These are phyloP conservation scores for Gadopsis marmoratus DNA, from an alignment of 2,797 vertebrate species.

Conservation along the genomic window DNA sequence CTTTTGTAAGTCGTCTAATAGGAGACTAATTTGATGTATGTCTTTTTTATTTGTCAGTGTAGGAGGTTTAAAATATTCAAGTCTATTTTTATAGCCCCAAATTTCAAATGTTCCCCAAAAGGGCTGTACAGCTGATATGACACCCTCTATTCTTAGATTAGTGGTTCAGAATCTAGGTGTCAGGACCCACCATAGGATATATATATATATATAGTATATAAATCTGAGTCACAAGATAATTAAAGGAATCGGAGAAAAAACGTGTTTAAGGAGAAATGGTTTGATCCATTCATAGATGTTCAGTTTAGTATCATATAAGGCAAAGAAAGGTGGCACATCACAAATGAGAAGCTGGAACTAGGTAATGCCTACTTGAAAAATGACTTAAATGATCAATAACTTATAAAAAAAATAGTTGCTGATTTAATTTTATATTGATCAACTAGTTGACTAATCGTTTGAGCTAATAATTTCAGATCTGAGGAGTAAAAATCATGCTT, in stretches of 20 bases:
- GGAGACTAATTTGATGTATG: background rate
- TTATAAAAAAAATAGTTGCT: background rate
- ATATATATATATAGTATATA: too few relatives aligned
- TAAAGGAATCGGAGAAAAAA: too few relatives aligned
- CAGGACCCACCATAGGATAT: too few relatives aligned
- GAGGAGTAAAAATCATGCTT: background rate
- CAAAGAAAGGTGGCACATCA: background rate
- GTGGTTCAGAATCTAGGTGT: too few relatives aligned
- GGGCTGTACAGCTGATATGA: too few relatives aligned
- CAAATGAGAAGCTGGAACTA: background rate
- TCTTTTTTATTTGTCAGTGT: background rate
- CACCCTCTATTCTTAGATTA: too few relatives aligned
- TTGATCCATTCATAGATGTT: background rate
- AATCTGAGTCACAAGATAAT: background rate
- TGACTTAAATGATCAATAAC: too few relatives aligned
- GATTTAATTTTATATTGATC: too few relatives aligned
- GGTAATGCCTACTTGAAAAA: background rate
- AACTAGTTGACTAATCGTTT: too few relatives aligned
- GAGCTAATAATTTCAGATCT: background rate
- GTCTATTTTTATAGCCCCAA: background rate
- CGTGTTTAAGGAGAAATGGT: too few relatives aligned
- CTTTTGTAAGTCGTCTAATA: background rate
- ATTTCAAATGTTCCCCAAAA: too few relatives aligned
- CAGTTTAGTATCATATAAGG: background rate
- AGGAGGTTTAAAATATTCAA: background rate